Percentiles rank a stretch among this genome's conserved stretches.
These are phyloP conservation scores for Corapipo altera DNA, from an alignment of 2,113 vertebrate genomes.

Conservation along the genomic window DNA sequence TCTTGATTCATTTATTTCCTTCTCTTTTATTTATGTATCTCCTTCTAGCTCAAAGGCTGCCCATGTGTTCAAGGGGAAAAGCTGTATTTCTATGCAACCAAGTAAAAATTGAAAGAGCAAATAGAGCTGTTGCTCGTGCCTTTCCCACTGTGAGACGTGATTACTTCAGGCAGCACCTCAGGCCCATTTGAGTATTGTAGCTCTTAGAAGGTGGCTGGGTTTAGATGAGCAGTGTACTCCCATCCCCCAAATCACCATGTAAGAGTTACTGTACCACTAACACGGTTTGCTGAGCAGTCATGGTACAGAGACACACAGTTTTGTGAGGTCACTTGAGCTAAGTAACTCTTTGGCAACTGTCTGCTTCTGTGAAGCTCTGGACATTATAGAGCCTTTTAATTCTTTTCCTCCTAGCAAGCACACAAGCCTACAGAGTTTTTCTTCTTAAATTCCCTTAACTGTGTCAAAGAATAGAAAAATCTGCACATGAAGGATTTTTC, in stretches of 20 bases:
- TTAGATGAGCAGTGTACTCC: not conserved
- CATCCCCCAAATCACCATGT: not conserved
- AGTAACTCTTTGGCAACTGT: not conserved
- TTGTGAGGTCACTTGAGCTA: not conserved
- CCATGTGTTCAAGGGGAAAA: not conserved
- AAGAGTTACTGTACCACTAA: not conserved
- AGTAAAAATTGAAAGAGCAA: not conserved
- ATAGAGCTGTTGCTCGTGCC: not conserved
- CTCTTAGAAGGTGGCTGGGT: not conserved
- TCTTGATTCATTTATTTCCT: not conserved
- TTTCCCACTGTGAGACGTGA: not conserved
- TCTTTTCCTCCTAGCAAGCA: not conserved
- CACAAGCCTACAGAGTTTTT: not conserved
- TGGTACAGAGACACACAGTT: not conserved
- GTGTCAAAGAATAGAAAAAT: not conserved
- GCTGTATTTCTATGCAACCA: not conserved
- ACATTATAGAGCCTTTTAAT: not conserved
- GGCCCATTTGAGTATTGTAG: not conserved
- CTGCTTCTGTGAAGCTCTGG: not conserved
- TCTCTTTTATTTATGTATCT: not conserved
- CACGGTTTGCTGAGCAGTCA: not conserved
- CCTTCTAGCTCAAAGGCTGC: not conserved
- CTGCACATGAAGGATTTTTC: not conserved
- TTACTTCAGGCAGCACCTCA: not conserved
- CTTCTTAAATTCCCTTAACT: not conserved